phyloP scores from a whole-genome alignment of 2,113 vertebrate species.

The Takifugu bimaculatus region DNA sequence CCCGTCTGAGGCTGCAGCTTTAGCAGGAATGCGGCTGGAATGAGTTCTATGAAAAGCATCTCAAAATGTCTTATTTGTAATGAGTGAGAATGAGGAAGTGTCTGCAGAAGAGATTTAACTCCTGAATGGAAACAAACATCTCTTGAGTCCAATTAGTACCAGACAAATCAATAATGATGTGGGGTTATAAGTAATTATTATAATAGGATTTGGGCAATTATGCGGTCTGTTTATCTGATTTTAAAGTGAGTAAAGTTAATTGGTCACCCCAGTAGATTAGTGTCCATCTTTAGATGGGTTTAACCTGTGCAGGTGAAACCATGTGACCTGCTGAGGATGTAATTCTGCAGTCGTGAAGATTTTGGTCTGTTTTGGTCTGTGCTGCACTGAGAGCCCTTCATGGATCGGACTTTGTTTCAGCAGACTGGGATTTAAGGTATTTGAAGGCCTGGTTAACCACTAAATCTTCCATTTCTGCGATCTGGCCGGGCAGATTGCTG shows the following conservation, averaged over 20 bases:
- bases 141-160: slow-evolving; percentile 17
- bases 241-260: slow-evolving; percentile 5
- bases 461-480: too few relatives aligned
- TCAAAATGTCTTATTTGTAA: background rate
- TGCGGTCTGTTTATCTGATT: background rate
- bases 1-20: slow-evolving; percentile 9
- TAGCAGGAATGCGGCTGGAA: slow-evolving; percentile 1
- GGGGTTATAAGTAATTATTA: slow-evolving; percentile 13
- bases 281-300: too few relatives aligned
- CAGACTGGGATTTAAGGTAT: too few relatives aligned
- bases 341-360: too few relatives aligned
- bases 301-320: too few relatives aligned
- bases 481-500: too few relatives aligned
- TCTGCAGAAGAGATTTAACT: slow-evolving; percentile 15
- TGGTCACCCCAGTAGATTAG: background rate
- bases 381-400: too few relatives aligned
- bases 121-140: slow-evolving; percentile 17
- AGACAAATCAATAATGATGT: slow-evolving; percentile 16
- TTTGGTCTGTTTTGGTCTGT: too few relatives aligned
- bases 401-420: too few relatives aligned
- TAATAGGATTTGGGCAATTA: slow-evolving; percentile 1
- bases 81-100: slow-evolving; percentile 9
- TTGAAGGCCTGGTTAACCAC: too few relatives aligned
- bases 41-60: too few relatives aligned
- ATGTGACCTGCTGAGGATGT: too few relatives aligned